Evolutionary conservation across 2,888 invertebrate genomes (phyloP).

Genomic region (Hypolimnas misippus): DNA sequence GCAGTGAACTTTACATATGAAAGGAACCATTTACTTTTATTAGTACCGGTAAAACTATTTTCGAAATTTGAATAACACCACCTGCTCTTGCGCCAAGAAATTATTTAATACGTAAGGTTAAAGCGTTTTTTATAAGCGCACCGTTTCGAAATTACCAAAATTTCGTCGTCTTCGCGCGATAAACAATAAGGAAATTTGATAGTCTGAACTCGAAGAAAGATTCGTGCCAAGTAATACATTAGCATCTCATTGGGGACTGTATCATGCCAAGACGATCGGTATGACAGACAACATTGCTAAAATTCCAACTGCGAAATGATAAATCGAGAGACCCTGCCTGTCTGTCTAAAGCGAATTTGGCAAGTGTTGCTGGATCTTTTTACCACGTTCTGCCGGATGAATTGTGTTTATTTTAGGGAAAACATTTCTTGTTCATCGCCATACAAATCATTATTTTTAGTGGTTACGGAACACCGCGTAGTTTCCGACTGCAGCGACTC

Average conservation of each 20-base stretch:
- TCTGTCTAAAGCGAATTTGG: constrained; percentile 7
- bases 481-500: constrained; percentile 58
- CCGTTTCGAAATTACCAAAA: constrained; percentile 2
- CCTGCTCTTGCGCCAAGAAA: constrained; percentile 15
- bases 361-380: background rate
- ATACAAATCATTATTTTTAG: constrained; percentile 61
- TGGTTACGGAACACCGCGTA: constrained; percentile 66
- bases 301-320: constrained; percentile 12
- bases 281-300: constrained; percentile 22
- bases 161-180: background rate
- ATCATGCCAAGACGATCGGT: constrained; percentile 52
- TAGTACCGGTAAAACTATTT: constrained; percentile 22
- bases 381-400: background rate
- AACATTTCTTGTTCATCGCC: constrained; percentile 13
- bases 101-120: background rate
- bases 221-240: constrained; percentile 81
- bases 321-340: constrained; percentile 9
- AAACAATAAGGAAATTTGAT: constrained; percentile 68
- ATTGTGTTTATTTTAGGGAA: constrained; percentile 10
- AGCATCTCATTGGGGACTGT: constrained; percentile 73
- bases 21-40: constrained; percentile 26
- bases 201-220: constrained; percentile 54
- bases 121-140: background rate
- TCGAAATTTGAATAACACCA: constrained; percentile 47
- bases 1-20: constrained; percentile 32